Evolutionary conservation across 2,797 vertebrate species (phyloP).

Genomic region (Megaceryle alcyon): DNA sequence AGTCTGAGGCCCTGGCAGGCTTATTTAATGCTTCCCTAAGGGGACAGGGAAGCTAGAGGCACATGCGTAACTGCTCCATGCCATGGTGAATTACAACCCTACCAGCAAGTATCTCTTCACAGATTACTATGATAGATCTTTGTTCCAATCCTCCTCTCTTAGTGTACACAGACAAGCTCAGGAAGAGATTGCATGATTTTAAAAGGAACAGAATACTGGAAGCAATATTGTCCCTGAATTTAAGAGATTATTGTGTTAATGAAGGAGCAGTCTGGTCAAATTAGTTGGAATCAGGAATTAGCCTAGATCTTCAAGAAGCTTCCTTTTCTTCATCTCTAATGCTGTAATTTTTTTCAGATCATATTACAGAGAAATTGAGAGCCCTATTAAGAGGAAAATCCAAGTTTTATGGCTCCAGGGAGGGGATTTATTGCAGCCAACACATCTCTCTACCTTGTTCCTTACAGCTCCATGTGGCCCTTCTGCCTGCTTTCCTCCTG

Average conservation of each 20-base stretch:
- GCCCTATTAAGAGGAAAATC: constrained; percentile 56
- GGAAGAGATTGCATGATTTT: neutral
- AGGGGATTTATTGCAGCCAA: constrained; percentile 48
- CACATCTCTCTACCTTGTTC: constrained; percentile 1
- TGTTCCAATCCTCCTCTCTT: neutral
- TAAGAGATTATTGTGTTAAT: neutral
- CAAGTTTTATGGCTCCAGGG: constrained; percentile 47
- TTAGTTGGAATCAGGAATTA: neutral
- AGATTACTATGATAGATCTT: neutral
- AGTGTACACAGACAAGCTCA: neutral
- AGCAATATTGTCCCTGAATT: neutral
- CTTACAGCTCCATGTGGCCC: constrained; percentile 44
- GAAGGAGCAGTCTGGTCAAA: neutral
- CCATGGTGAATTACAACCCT: neutral
- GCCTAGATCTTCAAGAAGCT: neutral
- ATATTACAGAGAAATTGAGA: constrained; percentile 51
- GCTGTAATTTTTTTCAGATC: constrained; percentile 6
- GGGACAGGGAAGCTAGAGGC: neutral
- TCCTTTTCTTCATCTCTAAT: neutral
- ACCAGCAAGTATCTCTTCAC: neutral
- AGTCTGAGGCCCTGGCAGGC: neutral
- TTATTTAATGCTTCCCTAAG: neutral
- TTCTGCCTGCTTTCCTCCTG: constrained; percentile 47
- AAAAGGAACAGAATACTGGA: neutral
- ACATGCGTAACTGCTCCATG: neutral